Base-by-base conservation (phyloP, 1,140 invertebrate species). In the Drosophila ambigua region DNA sequence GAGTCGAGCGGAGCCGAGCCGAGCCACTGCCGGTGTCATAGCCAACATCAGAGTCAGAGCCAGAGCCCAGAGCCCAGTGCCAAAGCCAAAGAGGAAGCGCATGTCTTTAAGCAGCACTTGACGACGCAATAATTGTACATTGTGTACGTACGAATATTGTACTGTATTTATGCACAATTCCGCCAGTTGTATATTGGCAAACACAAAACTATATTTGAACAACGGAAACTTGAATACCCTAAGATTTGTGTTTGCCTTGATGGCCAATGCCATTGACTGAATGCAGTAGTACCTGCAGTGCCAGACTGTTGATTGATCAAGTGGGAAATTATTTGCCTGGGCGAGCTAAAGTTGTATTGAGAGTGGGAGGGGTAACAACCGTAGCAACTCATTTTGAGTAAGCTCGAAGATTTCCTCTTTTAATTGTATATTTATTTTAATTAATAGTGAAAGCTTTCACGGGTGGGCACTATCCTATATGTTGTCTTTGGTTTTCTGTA, bases 31-130 rank as follows among this genome's bases (percentile, higher is more conserved):
- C 54, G 68, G 57, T 57, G 61, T 39, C 52, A 77, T 53, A 63
- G 58, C 20, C 20, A 20, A 20, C 20, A 20, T 45, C 28, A 48
- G 43, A 60, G 60, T 15, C 61, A 53, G 28, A 24, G 23, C 23
- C 23, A 53, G 28, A 24, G 23, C 23, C 23, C 23, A 16, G 24
- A 41, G 26, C 35, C 11, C 31, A 35, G 9, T 9, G 51, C 48
- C 48, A 74, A 74, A 74, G 31, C 45, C 50, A 46, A 77, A 84
- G 82, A 84, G 81, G 81, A 84, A 84, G 78, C 81, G 81, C 81
- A 84, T 84, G 81, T 87, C 77, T 87, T 84, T 44, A 67, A 87
- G 81, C 82, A 59, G 80, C 82, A 84, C 81, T 84, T 87, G 77
- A 62, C n/a, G 8, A 7, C 61, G 11, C 46, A 35, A 55, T 64